Base-by-base conservation (phyloP, 2,888 invertebrate genomes). In the Adelphocoris suturalis region DNA sequence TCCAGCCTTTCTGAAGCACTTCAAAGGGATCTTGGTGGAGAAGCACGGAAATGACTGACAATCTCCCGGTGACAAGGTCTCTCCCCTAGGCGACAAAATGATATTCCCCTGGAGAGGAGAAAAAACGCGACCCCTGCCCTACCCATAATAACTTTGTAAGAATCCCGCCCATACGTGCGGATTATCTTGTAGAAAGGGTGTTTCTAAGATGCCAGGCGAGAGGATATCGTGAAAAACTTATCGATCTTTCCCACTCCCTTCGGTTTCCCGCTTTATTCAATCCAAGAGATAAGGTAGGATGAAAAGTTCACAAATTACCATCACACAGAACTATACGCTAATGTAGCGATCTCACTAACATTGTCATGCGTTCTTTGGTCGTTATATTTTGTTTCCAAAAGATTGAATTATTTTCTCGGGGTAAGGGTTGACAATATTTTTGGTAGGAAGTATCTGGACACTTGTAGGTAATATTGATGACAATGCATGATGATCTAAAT, bases 91-190 rank as follows among this genome's bases (percentile, higher is more conserved):
- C 57, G 57, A 57, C n/a, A n/a, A n/a, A 57, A 57, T n/a, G 57
- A 57, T 57, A 57, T 57, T 57, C 19, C 55, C 57, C 57, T 23
- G 27, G 23, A 19, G 68, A 19, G 13, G 23, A 61, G 9, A 68
- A 68, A 61, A 68, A 68, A 68, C 11, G 19, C 68, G 19, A n/a
- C n/a, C 57, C n/a, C 68, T 0, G 12, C 68, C 9, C 23, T 68
- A 23, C 68, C 23, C 19, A 68, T 68, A 68, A 23, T 68, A 68
- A 68, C 23, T 27, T 68, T 68, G 68, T 13, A 23, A 68, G 68
- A 68, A 68, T 23, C 68, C 68, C 68, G 68, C 68, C 68, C 68
- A 68, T 68, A 68, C 68, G 68, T 68, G 68, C 68, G 23, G 68
- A 68, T 68, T 68, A 68, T 68, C 68, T 27, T 68, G 68, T 68